These are phyloP conservation scores for Phyllotreta cruciferae DNA, from an alignment of 2,888 invertebrate genomes.

Conservation along the genomic window DNA sequence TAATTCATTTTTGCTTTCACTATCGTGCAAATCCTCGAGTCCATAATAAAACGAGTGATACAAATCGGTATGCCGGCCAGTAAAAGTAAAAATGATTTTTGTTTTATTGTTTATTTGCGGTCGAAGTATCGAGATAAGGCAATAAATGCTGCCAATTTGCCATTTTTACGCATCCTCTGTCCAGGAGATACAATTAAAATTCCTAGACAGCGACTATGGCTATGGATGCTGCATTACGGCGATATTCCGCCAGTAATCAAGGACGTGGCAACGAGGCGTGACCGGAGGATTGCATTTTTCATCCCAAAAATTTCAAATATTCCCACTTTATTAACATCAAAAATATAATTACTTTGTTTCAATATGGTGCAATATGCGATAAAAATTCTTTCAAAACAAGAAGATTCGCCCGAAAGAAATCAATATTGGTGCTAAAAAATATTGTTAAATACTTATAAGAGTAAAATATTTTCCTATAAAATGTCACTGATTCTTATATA, in stretches of 20 bases:
- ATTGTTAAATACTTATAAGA: too few species aligned
- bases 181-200: constrained; percentile 40
- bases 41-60: constrained; percentile 35
- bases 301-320: not conserved
- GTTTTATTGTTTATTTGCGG: constrained; percentile 36
- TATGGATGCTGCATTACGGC: constrained; percentile 18
- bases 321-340: not conserved
- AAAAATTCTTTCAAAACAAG: not conserved
- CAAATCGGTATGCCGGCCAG: constrained; percentile 34
- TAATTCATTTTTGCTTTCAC: constrained; percentile 33
- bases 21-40: constrained; percentile 34
- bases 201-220: constrained; percentile 37
- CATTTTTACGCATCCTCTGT: constrained; percentile 36
- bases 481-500: not conserved
- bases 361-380: not conserved
- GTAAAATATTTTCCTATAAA: too few species aligned
- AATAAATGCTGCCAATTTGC: constrained; percentile 38
- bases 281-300: not conserved
- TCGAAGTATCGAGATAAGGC: constrained; percentile 33
- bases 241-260: constrained; percentile 18
- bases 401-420: too few species aligned
- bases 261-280: constrained; percentile 10
- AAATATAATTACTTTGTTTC: too few species aligned
- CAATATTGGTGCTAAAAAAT: too few species aligned
- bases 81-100: constrained; percentile 35